A percentile compares a stretch with the other conserved stretches of the same genome.
Evolutionary conservation across 2,113 vertebrate genomes (phyloP).

Genomic region (Hiodon tergisus): DNA sequence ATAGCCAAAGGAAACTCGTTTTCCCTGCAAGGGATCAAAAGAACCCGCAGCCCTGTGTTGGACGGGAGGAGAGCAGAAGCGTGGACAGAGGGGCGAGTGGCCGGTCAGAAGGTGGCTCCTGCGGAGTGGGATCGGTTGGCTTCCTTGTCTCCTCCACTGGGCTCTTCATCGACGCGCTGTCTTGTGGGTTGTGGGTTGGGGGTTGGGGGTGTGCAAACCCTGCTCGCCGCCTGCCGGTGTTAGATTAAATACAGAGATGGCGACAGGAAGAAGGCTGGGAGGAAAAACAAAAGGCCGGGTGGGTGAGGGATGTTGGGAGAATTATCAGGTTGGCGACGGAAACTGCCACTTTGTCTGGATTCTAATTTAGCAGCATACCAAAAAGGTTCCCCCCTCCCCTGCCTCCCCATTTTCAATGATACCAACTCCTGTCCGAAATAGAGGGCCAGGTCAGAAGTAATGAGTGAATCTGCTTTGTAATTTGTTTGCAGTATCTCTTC

Average conservation of each 20-base stretch:
- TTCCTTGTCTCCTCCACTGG: conserved; percentile 67
- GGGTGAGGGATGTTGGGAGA: conserved; percentile 70
- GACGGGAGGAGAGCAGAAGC: conserved; percentile 53
- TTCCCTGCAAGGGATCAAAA: conserved; percentile 49
- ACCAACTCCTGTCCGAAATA: conserved; percentile 79
- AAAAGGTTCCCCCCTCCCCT: conserved; percentile 68
- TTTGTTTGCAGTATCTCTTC: conserved; percentile 68
- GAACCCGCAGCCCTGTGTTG: not conserved
- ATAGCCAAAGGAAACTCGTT: conserved; percentile 57
- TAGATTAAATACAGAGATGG: conserved; percentile 99
- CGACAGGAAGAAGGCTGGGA: conserved; percentile 98
- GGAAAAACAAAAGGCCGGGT: conserved; percentile 90
- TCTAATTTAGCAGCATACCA: conserved; percentile 88
- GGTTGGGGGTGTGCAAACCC: conserved; percentile 87
- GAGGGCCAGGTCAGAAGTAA: conserved; percentile 70
- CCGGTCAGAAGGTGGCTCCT: no score
- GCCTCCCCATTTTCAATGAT: conserved; percentile 68
- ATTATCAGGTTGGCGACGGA: conserved; percentile 95
- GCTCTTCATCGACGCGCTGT: conserved; percentile 72
- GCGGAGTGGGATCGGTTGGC: conserved; percentile 38
- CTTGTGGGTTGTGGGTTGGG: conserved; percentile 71
- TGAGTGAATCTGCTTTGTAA: conserved; percentile 85
- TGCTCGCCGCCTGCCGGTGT: conserved; percentile 89
- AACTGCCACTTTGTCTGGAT: conserved; percentile 94
- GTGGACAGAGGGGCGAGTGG: conserved; percentile 64